Evolutionary conservation across 2,113 vertebrate species (phyloP).

Genomic region (Etheostoma spectabile): DNA sequence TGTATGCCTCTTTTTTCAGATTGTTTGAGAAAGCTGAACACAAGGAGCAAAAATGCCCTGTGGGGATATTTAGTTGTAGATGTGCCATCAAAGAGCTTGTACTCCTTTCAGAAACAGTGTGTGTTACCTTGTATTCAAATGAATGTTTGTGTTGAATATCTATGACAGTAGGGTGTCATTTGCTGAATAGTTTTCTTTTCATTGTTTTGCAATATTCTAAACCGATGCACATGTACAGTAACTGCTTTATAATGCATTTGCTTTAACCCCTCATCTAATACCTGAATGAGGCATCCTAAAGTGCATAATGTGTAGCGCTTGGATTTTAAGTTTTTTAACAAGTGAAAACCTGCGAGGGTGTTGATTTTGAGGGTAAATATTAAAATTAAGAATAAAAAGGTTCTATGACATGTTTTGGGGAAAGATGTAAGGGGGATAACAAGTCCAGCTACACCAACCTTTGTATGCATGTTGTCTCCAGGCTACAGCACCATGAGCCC

Average conservation of each 20-base stretch:
- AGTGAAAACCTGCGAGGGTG: not conserved
- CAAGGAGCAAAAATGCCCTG: slow-evolving; percentile 22
- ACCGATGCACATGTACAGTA: not conserved
- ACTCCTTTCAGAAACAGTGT: slow-evolving; percentile 18
- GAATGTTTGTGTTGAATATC: slow-evolving; percentile 26
- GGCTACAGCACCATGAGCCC: slow-evolving; percentile 99
- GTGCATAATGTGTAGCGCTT: not conserved
- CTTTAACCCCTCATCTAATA: not conserved
- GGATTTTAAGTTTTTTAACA: not conserved
- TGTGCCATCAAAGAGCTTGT: slow-evolving; percentile 29
- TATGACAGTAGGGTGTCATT: slow-evolving; percentile 1
- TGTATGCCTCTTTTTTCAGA: slow-evolving; percentile 39
- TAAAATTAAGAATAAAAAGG: too few species aligned
- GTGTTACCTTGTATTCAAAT: slow-evolving; percentile 10
- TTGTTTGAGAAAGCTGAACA: slow-evolving; percentile 36
- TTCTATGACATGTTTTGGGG: not conserved
- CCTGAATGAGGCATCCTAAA: not conserved
- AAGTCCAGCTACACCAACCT: not conserved
- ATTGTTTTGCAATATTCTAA: not conserved
- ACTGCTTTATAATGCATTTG: not conserved
- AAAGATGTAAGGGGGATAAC: not conserved
- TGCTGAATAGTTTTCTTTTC: slow-evolving; percentile 16
- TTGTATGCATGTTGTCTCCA: slow-evolving; percentile 60
- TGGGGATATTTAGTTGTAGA: slow-evolving; percentile 41
- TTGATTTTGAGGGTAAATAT: not conserved